These are phyloP conservation scores for Ammospiza caudacuta DNA, from an alignment of 2,113 vertebrate genomes.

Conservation along the genomic window DNA sequence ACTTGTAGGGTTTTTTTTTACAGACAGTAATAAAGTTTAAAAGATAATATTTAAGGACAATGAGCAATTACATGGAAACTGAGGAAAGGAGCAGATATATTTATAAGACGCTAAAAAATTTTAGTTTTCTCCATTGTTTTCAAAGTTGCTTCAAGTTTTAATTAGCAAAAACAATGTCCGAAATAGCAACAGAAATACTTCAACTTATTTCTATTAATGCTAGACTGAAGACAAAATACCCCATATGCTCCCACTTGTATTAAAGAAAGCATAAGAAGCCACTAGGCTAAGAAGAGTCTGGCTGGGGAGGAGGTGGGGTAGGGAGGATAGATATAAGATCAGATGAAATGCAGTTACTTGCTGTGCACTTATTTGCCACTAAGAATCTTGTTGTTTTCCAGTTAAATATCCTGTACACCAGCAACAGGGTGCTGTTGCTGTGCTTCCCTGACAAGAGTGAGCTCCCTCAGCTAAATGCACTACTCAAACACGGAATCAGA, in stretches of 20 bases:
- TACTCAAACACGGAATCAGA: background rate
- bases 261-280: background rate
- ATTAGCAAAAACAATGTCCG: background rate
- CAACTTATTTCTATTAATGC: background rate
- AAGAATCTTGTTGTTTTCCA: background rate
- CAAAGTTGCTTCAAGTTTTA: background rate
- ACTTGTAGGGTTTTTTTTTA: background rate
- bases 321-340: background rate
- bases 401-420: background rate
- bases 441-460: background rate
- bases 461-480: background rate
- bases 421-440: background rate
- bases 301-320: background rate
- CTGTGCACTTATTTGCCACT: background rate
- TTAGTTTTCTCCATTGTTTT: background rate
- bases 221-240: constrained; percentile 2
- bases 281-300: background rate
- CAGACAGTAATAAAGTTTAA: background rate
- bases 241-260: background rate
- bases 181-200: background rate
- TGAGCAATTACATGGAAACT: background rate
- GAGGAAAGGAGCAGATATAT: background rate
- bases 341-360: constrained; percentile 7
- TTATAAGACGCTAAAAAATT: constrained; percentile 10
- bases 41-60: background rate